These are phyloP conservation scores for Drosophila quasianomalipes DNA, from an alignment of 2,888 invertebrate species.

Conservation along the genomic window DNA sequence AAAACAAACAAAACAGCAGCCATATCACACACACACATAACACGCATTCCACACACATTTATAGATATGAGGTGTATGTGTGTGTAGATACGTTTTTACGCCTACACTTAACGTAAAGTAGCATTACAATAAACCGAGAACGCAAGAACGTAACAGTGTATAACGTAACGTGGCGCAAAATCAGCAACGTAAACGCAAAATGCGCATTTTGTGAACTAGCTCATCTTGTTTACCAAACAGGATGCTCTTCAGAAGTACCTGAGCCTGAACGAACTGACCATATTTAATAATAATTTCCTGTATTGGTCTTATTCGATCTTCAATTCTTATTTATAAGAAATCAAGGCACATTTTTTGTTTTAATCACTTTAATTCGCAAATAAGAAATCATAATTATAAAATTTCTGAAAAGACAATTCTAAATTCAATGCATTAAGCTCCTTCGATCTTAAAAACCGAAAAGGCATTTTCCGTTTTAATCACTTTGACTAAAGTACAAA, in stretches of 20 bases:
- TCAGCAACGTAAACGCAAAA: constrained; percentile 30
- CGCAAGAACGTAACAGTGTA: constrained; percentile 23
- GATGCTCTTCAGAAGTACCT: neutral
- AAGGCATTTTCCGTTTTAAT: neutral
- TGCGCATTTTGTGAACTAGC: constrained; percentile 3
- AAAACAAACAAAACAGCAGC: constrained; percentile 60
- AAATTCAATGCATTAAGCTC: neutral
- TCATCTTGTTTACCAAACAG: constrained; percentile 8
- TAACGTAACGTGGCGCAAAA: constrained; percentile 32
- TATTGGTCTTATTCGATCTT: neutral
- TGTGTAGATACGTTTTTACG: constrained; percentile 54
- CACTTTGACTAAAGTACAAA: neutral
- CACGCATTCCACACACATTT: constrained; percentile 32
- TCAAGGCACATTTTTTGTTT: too few relatives aligned
- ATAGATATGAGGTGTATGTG: constrained; percentile 37
- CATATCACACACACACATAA: constrained; percentile 39
- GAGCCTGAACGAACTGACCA: neutral
- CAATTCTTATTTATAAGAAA: too few relatives aligned
- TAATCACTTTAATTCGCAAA: neutral
- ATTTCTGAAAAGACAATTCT: neutral
- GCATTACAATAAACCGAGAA: constrained; percentile 39
- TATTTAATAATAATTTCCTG: neutral
- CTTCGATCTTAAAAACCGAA: neutral
- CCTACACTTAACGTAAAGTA: constrained; percentile 49
- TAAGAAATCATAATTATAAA: neutral